These are phyloP conservation scores for Polydrusus tereticollis DNA, from an alignment of 2,888 invertebrate species.

Conservation along the genomic window DNA sequence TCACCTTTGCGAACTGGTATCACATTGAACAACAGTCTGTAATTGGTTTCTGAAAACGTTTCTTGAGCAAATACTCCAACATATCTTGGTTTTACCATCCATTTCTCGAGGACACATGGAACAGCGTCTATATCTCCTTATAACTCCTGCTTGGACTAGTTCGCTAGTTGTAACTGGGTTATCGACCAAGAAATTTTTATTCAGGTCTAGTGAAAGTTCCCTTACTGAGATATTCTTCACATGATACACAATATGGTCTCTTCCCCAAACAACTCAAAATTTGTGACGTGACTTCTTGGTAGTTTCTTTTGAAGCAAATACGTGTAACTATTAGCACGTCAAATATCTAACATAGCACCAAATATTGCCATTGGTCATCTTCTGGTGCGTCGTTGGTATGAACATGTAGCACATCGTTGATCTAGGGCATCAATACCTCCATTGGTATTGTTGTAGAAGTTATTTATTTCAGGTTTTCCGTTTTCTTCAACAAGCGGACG, in stretches of 20 bases:
- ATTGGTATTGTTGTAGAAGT: conserved; percentile 9
- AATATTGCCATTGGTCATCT: conserved; percentile 35
- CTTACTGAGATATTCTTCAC: neutral
- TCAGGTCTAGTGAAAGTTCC: neutral
- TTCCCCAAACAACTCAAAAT: neutral
- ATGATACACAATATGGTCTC: no score
- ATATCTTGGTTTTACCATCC: neutral
- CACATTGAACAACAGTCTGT: neutral
- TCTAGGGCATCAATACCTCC: neutral
- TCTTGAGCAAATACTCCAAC: neutral
- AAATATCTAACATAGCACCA: conserved; percentile 29
- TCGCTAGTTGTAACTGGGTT: neutral
- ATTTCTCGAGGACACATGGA: neutral
- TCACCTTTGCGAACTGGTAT: neutral
- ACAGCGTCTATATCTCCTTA: conserved; percentile 19
- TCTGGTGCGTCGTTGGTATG: conserved; percentile 26
- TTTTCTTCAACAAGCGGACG: no score
- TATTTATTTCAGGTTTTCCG: neutral
- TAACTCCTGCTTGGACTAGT: neutral
- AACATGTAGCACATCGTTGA: conserved; percentile 26
- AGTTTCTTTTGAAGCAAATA: neutral
- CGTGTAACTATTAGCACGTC: conserved; percentile 8
- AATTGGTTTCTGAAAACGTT: neutral
- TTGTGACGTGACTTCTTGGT: neutral
- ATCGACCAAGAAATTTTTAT: neutral